These are phyloP conservation scores for Ferdinandea cuprea DNA, from an alignment of 2,888 invertebrate species.

Conservation along the genomic window DNA sequence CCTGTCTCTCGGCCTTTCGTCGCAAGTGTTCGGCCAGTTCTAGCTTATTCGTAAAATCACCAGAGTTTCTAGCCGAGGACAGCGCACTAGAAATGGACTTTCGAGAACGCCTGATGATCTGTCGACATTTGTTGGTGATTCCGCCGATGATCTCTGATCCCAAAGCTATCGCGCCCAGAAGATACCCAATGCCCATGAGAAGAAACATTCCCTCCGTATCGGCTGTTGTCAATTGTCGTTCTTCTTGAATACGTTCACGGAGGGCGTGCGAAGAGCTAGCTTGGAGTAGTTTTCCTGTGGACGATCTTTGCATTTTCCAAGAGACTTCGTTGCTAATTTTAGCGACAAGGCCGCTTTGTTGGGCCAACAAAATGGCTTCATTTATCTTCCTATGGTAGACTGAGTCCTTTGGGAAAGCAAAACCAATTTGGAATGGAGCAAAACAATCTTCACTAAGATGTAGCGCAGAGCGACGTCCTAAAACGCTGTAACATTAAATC, in stretches of 20 bases:
- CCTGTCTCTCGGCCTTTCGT: conserved; percentile 42
- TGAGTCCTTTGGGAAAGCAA: conserved; percentile 87
- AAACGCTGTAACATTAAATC: conserved; percentile 78
- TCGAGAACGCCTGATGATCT: conserved; percentile 79
- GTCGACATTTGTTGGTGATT: conserved; percentile 85
- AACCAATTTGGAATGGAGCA: conserved; percentile 88
- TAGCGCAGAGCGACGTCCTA: conserved; percentile 86
- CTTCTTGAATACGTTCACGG: conserved; percentile 84
- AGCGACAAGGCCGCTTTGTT: conserved; percentile 87
- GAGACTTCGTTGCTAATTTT: conserved; percentile 89
- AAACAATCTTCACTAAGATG: conserved; percentile 91
- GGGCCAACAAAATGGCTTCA: conserved; percentile 85
- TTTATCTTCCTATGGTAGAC: conserved; percentile 87
- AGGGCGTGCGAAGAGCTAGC: conserved; percentile 84
- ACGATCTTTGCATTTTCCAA: conserved; percentile 88
- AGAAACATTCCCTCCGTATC: conserved; percentile 93
- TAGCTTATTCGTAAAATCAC: conserved; percentile 20
- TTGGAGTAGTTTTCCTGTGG: conserved; percentile 86
- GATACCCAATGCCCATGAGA: conserved; percentile 88
- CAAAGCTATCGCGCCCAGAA: conserved; percentile 86
- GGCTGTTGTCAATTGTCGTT: conserved; percentile 89
- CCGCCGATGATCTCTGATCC: conserved; percentile 89
- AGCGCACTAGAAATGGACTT: conserved; percentile 76
- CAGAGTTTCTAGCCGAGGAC: conserved; percentile 78
- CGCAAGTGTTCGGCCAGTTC: conserved; percentile 60